These are phyloP conservation scores for Montipora cactus DNA, from an alignment of 64 coral and sea anemone genomes.

Conservation along the genomic window DNA sequence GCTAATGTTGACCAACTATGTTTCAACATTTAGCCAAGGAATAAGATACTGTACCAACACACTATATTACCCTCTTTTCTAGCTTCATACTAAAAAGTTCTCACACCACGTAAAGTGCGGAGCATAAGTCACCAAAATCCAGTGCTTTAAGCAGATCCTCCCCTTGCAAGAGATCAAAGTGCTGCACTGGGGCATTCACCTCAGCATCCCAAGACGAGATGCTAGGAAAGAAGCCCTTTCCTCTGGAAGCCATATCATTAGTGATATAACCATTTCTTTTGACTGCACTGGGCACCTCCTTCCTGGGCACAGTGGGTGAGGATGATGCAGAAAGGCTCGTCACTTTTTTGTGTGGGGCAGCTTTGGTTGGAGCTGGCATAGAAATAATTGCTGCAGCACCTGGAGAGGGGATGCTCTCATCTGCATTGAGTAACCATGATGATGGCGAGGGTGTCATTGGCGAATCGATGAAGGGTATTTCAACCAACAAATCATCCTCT, in stretches of 20 bases:
- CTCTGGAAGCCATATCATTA: slow-evolving; percentile 61
- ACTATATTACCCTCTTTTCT: neutral
- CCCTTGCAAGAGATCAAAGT: slow-evolving; percentile 72
- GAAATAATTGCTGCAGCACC: slow-evolving; percentile 1
- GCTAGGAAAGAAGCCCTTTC: slow-evolving; percentile 53
- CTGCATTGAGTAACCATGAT: slow-evolving; percentile 7
- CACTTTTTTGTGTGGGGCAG: neutral
- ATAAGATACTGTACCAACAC: neutral
- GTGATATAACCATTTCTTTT: slow-evolving; percentile 69
- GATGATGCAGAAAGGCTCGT: slow-evolving; percentile 39
- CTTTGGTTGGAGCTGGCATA: slow-evolving; percentile 36
- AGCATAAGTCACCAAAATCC: slow-evolving; percentile 41
- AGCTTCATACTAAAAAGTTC: neutral
- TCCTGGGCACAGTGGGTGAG: slow-evolving; percentile 1
- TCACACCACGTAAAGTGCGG: neutral
- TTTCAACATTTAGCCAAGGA: neutral
- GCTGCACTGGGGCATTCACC: slow-evolving; percentile 82
- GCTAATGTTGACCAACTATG: neutral
- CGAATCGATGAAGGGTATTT: slow-evolving; percentile 82
- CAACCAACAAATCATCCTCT: slow-evolving; percentile 77
- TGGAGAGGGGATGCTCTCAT: slow-evolving; percentile 21
- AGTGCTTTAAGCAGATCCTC: slow-evolving; percentile 78
- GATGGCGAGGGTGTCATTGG: slow-evolving; percentile 69
- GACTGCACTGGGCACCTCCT: slow-evolving; percentile 45
- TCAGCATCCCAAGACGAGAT: slow-evolving; percentile 75